Percentiles rank a stretch among this genome's conserved stretches.
These are phyloP conservation scores for Sorex araneus DNA, from an alignment of 2,113 vertebrate genomes.

Conservation along the genomic window DNA sequence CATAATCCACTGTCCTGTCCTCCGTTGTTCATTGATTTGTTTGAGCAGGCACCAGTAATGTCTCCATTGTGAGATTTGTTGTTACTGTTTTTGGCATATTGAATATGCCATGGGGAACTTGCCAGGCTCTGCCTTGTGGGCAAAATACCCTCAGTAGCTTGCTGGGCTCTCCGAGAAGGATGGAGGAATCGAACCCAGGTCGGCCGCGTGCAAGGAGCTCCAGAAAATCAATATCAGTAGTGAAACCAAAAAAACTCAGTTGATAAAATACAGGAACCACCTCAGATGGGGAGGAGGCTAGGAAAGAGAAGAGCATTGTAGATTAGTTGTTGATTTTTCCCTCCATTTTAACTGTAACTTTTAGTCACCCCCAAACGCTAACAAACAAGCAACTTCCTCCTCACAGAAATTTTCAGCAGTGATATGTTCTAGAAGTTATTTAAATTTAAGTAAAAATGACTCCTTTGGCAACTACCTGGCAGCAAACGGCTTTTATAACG, in stretches of 20 bases:
- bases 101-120: no score
- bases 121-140: no score
- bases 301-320: neutral
- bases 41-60: no score
- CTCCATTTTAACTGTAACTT: neutral
- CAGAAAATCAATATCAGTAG: no score
- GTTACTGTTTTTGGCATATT: no score
- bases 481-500: slow-evolving; percentile 53
- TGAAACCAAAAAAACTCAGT: no score
- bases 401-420: neutral
- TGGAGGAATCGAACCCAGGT: no score
- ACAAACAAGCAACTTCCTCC: neutral
- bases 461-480: slow-evolving; percentile 39
- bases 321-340: neutral
- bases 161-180: no score
- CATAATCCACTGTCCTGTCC: neutral
- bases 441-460: slow-evolving; percentile 66
- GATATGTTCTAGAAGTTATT: slow-evolving; percentile 43
- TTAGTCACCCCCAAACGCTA: neutral
- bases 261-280: neutral
- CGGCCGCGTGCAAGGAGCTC: no score
- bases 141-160: no score
- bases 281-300: neutral
- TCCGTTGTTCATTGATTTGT: no score
- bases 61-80: no score